phyloP scores from a whole-genome alignment of 2,797 vertebrate genomes.

The Enteromius treurensis region DNA sequence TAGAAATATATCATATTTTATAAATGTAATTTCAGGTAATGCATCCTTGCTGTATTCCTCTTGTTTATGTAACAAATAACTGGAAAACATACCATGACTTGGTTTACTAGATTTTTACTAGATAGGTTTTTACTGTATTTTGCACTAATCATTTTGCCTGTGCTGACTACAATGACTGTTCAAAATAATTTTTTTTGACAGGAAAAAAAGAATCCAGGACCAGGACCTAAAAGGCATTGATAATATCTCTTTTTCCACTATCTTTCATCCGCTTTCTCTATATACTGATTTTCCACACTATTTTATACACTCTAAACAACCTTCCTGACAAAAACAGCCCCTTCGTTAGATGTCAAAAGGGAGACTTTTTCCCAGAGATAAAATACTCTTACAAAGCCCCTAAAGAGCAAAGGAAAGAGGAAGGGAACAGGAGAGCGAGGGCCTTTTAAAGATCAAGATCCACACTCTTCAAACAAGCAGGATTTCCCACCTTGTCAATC shows the following conservation, averaged over 20 bases:
- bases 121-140: background rate
- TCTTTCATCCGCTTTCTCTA: conserved; percentile 2
- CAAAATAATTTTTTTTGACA: background rate
- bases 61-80: background rate
- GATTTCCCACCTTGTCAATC: conserved; percentile 49
- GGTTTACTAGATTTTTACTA: background rate
- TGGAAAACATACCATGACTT: background rate
- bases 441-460: conserved; percentile 50
- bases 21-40: background rate
- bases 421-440: conserved; percentile 26
- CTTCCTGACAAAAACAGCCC: conserved; percentile 21
- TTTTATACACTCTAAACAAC: conserved; percentile 44
- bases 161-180: background rate
- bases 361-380: conserved; percentile 18
- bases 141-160: background rate
- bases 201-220: background rate
- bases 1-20: background rate
- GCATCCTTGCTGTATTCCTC: background rate
- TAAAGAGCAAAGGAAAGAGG: conserved; percentile 32
- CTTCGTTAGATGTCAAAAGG: conserved; percentile 24
- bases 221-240: background rate
- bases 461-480: conserved; percentile 35
- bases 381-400: conserved; percentile 22
- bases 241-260: background rate
- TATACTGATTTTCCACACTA: conserved; percentile 4